phyloP scores from a whole-genome alignment of 2,113 vertebrate species.

The Ariopsis seemanni region DNA sequence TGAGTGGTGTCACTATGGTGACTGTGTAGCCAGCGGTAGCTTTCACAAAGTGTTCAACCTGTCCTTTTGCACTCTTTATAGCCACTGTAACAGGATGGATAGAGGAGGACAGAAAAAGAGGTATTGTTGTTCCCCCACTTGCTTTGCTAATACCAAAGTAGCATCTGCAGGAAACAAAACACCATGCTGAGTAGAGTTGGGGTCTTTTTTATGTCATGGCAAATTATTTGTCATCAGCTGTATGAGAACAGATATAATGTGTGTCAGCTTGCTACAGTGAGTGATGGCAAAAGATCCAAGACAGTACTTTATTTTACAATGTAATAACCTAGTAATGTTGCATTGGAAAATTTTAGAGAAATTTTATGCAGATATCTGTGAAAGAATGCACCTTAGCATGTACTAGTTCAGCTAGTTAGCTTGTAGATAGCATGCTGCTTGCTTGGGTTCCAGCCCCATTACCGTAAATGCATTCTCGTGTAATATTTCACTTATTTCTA shows the following conservation, averaged over 20 bases:
- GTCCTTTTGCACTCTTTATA: conserved; percentile 54
- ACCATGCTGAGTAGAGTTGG: conserved; percentile 20
- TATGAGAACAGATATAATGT: not conserved
- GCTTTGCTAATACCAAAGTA: conserved; percentile 50
- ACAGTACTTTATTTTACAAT: not conserved
- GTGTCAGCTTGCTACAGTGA: not conserved
- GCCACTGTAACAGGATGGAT: conserved; percentile 90
- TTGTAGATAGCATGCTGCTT: conserved; percentile 33
- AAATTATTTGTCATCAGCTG: not conserved
- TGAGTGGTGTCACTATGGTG: not conserved
- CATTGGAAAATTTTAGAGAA: not conserved
- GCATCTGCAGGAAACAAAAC: conserved; percentile 42
- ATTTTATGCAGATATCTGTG: not conserved
- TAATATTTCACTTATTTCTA: conserved; percentile 29
- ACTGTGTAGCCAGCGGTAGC: conserved; percentile 1
- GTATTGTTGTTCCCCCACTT: conserved; percentile 69
- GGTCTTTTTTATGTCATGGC: not conserved
- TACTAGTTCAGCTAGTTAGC: not conserved
- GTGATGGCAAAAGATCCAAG: not conserved
- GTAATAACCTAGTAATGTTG: not conserved
- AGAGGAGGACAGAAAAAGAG: conserved; percentile 95
- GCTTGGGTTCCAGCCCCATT: not conserved
- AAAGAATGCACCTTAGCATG: not conserved
- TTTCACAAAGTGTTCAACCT: conserved; percentile 35
- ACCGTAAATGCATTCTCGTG: not conserved